Conservation (phyloP, 2,797 vertebrate genomes). For the Microtus obscurus region DNA sequence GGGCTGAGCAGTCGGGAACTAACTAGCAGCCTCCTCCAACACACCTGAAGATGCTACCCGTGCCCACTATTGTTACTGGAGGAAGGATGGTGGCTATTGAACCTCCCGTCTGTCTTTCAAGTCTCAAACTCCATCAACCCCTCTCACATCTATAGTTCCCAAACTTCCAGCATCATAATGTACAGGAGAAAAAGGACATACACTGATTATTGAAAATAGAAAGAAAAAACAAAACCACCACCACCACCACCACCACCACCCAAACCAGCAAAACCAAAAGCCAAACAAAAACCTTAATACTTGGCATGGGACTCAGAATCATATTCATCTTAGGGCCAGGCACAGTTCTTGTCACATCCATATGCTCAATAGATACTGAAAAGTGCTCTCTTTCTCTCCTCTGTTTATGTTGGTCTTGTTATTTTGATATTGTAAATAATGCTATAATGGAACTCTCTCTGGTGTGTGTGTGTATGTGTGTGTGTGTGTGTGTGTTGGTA, state of each 20-base stretch:
- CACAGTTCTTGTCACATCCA: not conserved
- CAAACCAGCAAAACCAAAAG: not conserved
- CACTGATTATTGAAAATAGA: not conserved
- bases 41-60: not conserved
- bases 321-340: not conserved
- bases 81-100: not conserved
- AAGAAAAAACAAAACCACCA: not conserved
- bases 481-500: not conserved
- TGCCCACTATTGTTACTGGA: not conserved
- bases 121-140: not conserved
- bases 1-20: too few relatives aligned
- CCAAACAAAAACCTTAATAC: not conserved
- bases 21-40: too few relatives aligned
- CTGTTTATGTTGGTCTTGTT: not conserved
- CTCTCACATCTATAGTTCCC: not conserved
- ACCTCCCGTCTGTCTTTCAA: not conserved
- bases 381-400: not conserved
- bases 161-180: not conserved
- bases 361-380: not conserved
- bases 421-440: constrained; percentile 24
- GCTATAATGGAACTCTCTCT: not conserved
- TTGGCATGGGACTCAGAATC: not conserved
- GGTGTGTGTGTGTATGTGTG: not conserved
- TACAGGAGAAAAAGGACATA: not conserved
- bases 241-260: not conserved